phyloP scores from a whole-genome alignment of 2,113 vertebrate genomes.

The Petrocephalus zakoni region DNA sequence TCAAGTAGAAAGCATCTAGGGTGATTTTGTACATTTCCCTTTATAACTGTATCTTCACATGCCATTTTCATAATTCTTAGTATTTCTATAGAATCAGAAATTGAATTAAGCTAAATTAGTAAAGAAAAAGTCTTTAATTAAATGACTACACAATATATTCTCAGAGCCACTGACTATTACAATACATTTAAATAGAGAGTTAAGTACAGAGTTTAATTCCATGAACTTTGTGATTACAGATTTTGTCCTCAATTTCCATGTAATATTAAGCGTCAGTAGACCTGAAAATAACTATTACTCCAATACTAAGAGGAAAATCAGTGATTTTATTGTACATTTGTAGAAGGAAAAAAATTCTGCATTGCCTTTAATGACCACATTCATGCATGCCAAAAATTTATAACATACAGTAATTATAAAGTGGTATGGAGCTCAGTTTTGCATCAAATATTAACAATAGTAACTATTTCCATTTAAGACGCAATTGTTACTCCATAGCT shows the following conservation, averaged over 20 bases:
- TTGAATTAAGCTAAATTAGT: not conserved
- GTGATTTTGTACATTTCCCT: not conserved
- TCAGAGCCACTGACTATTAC: not conserved
- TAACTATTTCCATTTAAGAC: not conserved
- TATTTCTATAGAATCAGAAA: not conserved
- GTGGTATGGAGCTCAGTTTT: not conserved
- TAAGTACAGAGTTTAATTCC: not conserved
- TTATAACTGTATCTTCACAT: not conserved
- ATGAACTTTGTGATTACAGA: not conserved
- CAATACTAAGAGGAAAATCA: not conserved
- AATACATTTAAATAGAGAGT: not conserved
- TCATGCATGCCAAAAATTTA: not conserved
- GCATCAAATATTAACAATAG: not conserved
- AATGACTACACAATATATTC: not conserved
- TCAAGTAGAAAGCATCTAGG: not conserved
- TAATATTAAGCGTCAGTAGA: not conserved
- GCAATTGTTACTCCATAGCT: not conserved
- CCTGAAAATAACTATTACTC: not conserved
- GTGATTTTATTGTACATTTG: not conserved
- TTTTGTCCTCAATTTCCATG: not conserved
- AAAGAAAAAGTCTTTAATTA: not conserved
- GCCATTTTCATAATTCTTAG: not conserved
- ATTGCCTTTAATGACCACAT: not conserved
- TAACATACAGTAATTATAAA: not conserved
- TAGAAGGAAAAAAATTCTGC: not conserved